Evolutionary conservation across 2,888 invertebrate species (phyloP).

Genomic region (Standfussiana lucernea): DNA sequence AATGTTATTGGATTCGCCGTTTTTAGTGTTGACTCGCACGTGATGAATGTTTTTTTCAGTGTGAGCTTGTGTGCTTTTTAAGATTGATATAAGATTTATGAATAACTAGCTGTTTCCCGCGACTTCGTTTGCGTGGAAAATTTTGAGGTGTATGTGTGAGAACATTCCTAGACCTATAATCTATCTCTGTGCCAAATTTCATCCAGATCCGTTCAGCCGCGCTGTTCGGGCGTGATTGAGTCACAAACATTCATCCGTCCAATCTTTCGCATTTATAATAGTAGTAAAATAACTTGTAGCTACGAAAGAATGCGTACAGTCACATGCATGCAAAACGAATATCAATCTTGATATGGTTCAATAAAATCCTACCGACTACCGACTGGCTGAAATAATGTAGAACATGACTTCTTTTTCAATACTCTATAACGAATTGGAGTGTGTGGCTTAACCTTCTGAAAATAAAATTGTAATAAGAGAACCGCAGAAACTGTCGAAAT

Average conservation of each 20-base stretch:
- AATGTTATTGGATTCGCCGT: conserved; percentile 38
- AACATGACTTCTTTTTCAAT: not conserved
- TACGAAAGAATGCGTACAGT: not conserved
- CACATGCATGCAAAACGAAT: not conserved
- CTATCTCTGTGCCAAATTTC: not conserved
- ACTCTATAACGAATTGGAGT: not conserved
- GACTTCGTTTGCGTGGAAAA: not conserved
- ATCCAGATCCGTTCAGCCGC: not conserved
- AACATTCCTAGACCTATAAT: not conserved
- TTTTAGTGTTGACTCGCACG: conserved; percentile 44
- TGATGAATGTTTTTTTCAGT: conserved; percentile 18
- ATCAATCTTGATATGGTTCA: not conserved
- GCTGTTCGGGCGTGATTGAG: not conserved
- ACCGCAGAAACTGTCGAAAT: not conserved
- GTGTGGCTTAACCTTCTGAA: not conserved
- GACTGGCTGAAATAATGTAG: not conserved
- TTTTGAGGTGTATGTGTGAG: not conserved
- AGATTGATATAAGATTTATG: conserved; percentile 23
- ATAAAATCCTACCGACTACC: conserved; percentile 15
- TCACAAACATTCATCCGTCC: not conserved
- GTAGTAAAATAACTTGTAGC: not conserved
- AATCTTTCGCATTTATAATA: not conserved
- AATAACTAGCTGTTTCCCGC: not conserved
- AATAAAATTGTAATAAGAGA: conserved; percentile 15
- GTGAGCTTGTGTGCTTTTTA: conserved; percentile 29